Evolutionary conservation across 2,888 invertebrate genomes (phyloP).

Genomic region (Cecidostiba fungosa): DNA sequence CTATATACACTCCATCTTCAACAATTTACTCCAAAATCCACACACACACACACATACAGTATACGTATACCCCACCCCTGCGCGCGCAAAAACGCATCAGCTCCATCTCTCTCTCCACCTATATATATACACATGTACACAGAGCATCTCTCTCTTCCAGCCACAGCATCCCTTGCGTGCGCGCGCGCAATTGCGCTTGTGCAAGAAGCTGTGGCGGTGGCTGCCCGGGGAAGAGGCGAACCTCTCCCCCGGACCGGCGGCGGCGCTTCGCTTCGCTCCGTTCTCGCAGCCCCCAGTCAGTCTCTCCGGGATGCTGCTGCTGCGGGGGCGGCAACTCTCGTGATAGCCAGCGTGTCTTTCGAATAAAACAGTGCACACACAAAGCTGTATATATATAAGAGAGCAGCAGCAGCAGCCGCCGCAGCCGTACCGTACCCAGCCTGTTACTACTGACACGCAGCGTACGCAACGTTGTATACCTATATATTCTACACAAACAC

Average conservation of each 20-base stretch:
- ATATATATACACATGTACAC: neutral
- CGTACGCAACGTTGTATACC: neutral
- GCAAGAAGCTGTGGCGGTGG: slow-evolving; percentile 75
- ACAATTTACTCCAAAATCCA: slow-evolving; percentile 13
- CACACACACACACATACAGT: neutral
- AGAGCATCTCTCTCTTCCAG: neutral
- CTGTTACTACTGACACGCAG: slow-evolving; percentile 43
- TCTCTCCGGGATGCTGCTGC: slow-evolving; percentile 61
- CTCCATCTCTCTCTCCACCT: neutral
- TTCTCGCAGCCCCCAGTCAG: slow-evolving; percentile 57
- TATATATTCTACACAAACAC: neutral
- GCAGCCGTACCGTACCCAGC: slow-evolving; percentile 27
- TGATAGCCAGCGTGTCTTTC: neutral
- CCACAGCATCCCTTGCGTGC: slow-evolving; percentile 62
- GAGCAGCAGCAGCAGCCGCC: neutral
- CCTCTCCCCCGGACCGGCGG: slow-evolving; percentile 38
- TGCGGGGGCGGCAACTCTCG: slow-evolving; percentile 51
- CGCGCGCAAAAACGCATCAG: neutral
- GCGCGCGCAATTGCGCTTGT: slow-evolving; percentile 75
- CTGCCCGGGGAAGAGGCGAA: slow-evolving; percentile 72
- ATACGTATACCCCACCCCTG: neutral
- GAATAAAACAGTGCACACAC: neutral
- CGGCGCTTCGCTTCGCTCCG: slow-evolving; percentile 13
- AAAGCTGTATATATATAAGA: neutral
- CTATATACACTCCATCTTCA: neutral